Evolutionary conservation across 2,113 vertebrate genomes (phyloP).

Genomic region (Perca schrenkii): DNA sequence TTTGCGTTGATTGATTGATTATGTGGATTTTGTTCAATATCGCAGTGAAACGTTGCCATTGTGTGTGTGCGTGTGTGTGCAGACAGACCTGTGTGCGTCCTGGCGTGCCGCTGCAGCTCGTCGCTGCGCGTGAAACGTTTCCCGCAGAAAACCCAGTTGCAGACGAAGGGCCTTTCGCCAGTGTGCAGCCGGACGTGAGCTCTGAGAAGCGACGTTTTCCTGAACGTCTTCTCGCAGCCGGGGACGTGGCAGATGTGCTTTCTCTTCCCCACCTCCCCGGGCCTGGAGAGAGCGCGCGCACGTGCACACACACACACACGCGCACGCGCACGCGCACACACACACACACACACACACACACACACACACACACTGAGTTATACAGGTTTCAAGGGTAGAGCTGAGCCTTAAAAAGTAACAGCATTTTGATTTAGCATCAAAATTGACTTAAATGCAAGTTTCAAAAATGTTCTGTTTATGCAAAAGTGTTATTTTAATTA

Average conservation of each 20-base stretch:
- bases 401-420: not conserved
- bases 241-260: slow-evolving; percentile 97
- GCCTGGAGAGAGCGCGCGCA: slow-evolving; percentile 76
- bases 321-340: not conserved
- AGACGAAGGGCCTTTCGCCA: slow-evolving; percentile 94
- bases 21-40: too few relatives aligned
- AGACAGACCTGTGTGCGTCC: slow-evolving; percentile 94
- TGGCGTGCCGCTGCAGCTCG: slow-evolving; percentile 94
- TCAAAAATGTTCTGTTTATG: not conserved
- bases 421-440: not conserved
- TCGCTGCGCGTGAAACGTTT: slow-evolving; percentile 97
- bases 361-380: not conserved
- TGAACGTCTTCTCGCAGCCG: slow-evolving; percentile 95
- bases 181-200: slow-evolving; percentile 97
- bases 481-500: not conserved
- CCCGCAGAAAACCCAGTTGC: slow-evolving; percentile 97
- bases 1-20: not conserved
- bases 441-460: not conserved
- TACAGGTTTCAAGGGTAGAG: not conserved
- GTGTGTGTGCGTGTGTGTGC: not conserved
- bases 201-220: slow-evolving; percentile 94
- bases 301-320: not conserved
- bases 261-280: slow-evolving; percentile 93
- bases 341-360: not conserved
- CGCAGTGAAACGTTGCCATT: not conserved